Evolutionary conservation across 2,797 vertebrate genomes (phyloP), one percentile per base, ranked within the genome.

Genomic region (Microctenopoma stevenorrisi): DNA sequence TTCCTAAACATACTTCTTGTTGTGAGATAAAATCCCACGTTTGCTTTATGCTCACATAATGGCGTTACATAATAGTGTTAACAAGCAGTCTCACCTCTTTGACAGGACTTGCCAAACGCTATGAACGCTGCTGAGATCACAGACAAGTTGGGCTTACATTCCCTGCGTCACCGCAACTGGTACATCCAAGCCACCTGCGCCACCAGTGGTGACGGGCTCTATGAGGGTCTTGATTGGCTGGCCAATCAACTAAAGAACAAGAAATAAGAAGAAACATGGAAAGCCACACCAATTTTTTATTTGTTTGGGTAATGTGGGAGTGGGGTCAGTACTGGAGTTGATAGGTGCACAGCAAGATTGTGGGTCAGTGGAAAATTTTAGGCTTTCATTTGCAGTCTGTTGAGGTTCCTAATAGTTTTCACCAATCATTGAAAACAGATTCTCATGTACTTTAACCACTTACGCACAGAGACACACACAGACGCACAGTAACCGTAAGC

Each of bases 231-330:
- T 78, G 97, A 99, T 93, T 99, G 97, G 97, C 95, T 99, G 88
- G 96, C 97, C 92, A 98, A 97, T 91, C 97, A 98, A 90, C 96
- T 99, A 78, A 99, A 98, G 94, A 98, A 97, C 93, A 98, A 98
- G 93, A 98, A 99, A 92, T 98, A 95, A 96, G 83, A 59, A 54
- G 55, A 64, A 25, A 56, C 33, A 15, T 38, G 71, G 22, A 64
- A 60, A 66, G 56, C 78, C 58, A 46, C 67, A 75, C 64, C 57
- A 50, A 51, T 54, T 59, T 83, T 81, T 66, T 42, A n/a, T 83
- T 85, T 83, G 52, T 78, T 80, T 76, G 51, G 35, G 67, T 64
- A 62, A 44, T 35, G 64, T 63, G 72, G 65, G 12, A 18, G 60
- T 0, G 9, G 74, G 74, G 53, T 40, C 25, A 64, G 68, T 25